These are phyloP conservation scores for Urechis unicinctus DNA, from an alignment of 2,888 invertebrate species.

Conservation along the genomic window DNA sequence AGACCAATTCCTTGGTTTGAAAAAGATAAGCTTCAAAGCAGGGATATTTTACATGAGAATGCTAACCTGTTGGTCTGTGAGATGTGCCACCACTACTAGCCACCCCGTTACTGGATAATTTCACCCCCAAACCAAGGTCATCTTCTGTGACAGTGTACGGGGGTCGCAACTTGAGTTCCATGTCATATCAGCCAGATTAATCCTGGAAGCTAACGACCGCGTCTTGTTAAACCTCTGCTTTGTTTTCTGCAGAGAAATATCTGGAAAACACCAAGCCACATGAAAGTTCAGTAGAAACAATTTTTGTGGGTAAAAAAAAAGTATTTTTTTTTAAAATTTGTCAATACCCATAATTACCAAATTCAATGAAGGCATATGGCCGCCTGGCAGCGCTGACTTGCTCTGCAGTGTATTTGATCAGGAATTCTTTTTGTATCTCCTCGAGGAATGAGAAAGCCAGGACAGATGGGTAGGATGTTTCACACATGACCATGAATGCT, in stretches of 20 bases:
- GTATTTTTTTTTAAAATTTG: too few species aligned
- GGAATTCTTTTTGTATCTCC: constrained; percentile 52
- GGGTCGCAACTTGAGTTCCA: constrained; percentile 33
- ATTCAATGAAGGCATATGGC: constrained; percentile 53
- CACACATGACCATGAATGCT: constrained; percentile 48
- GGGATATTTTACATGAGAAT: neutral
- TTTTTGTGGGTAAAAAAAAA: too few species aligned
- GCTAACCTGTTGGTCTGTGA: constrained; percentile 9
- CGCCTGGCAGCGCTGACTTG: constrained; percentile 44
- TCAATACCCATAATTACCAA: too few species aligned
- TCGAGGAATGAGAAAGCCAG: constrained; percentile 52
- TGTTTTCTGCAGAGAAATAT: constrained; percentile 29
- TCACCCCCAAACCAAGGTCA: constrained; percentile 20
- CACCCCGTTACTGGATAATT: neutral
- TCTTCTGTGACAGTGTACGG: constrained; percentile 29
- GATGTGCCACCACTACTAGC: neutral
- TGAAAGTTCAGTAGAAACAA: too few species aligned
- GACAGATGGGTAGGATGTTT: constrained; percentile 48
- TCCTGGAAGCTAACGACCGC: constrained; percentile 29
- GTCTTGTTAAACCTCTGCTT: constrained; percentile 38
- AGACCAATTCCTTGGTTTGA: too few species aligned
- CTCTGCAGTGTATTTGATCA: constrained; percentile 41
- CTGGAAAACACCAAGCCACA: constrained; percentile 23
- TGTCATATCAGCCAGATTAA: constrained; percentile 34
- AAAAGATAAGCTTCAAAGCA: neutral